Evolutionary conservation across 2,113 vertebrate genomes (phyloP), one percentile per base, ranked within the genome.

Genomic region (Glaucidium brasilianum): DNA sequence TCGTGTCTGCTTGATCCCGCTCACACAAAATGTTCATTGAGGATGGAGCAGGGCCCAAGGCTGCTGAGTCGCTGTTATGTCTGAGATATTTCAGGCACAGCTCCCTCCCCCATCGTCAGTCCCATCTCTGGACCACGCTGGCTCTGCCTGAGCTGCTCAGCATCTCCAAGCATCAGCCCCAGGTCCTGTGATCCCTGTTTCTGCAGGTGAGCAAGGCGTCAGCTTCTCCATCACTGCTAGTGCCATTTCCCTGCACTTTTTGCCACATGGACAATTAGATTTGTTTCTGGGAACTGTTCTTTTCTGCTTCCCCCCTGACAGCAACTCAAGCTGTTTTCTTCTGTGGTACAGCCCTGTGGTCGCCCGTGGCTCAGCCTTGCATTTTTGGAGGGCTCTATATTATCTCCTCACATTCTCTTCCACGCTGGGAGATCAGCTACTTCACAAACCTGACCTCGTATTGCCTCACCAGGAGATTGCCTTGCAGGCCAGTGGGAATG

Each of bases 21-120:
- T 91, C 50, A 27, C 50, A 97, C 95, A 95, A 77, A 92, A 74
- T 56, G 62, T 19, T 73, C 96, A 85, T 80, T 96, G 96, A 96
- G 92, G 91, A 62, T 2, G 10, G 76, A 96, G 68, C 50, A 18
- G 50, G 53, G 76, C 85, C 64, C 55, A 30, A 32, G 75, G 90
- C 94, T 71, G 53, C 58, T 69, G 82, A 76, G 60, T 74, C 0
- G 32, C 87, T 96, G 56, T 74, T 90, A 91, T 92, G 93, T 94
- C 92, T 96, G 97, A 88, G 96, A 82, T 93, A 94, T 80, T 97
- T 89, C 73, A 73, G 93, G 82, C 66, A 0, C 39, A 23, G 62
- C 23, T 93, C 27, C 41, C 85, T 67, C 66, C 69, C 52, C 58
- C 67, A 7, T 19, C 6, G 11, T 22, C 23, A 12, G 19, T 18